Evolutionary conservation across 2,888 invertebrate species (phyloP), one percentile per base, ranked within the genome.

Genomic region (Dicranocentrus wangi): DNA sequence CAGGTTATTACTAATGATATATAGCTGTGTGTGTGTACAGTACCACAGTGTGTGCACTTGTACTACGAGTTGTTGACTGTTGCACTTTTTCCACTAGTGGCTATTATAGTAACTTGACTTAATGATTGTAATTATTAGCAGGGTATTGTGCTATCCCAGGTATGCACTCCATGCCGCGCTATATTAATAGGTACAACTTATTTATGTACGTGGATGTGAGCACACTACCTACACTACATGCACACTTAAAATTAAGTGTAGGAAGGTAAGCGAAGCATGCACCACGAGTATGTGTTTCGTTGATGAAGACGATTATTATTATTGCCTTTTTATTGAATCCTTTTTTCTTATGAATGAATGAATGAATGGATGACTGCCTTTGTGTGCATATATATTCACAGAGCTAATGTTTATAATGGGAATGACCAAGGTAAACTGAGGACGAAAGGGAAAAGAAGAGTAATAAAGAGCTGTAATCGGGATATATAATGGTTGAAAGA

Each of bases 311-410:
- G 63, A 65, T 76, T 68, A 69, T 76, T 76, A 76, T 76, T 76
- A 76, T 69, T 76, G 76, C 69, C 61, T 69, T 76, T 75, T 76
- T 76, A 76, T 76, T 76, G 76, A 76, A 68, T 69, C 68, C 58
- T 55, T 76, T 71, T 68, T 66, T 60, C 60, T 76, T 76, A 68
- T 76, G 76, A 69, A 76, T 76, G 76, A 69, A 47, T 69, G 68
- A 43, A 27, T 65, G 65, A 13, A 65, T 65, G 43, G 27, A 42
- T 21, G 43, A 43, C 27, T 47, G 23, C 15, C 17, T 43, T 2
- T 1, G 13, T 32, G 15, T 66, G 27, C 28, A 28, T 19, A 19
- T 0, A 55, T 21, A 39, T 58, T 42, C 19, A 69, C 55, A 69
- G 15, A 5, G 10, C n/a, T 51, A 17, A 60, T 55, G 19, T 17